Base-by-base conservation (phyloP, 2,797 vertebrate species). In the Xyrichtys novacula region DNA sequence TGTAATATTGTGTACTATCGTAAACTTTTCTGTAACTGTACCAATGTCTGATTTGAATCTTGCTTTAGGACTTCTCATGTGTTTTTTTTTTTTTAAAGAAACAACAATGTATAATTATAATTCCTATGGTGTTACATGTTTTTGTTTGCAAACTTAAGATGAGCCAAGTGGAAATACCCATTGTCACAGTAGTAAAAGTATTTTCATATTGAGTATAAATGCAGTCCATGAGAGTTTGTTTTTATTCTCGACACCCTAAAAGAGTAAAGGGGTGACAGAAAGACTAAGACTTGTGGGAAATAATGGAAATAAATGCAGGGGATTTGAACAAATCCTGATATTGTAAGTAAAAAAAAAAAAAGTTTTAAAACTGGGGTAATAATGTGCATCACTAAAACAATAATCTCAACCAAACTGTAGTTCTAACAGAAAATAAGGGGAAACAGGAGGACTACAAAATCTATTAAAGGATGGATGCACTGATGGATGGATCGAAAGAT, bases 1-100 rank as follows among this genome's bases (percentile, higher is more conserved):
- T 92, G 89, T 90, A 90, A 93, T 90, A 91, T 84, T 92, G 91
- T 91, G 90, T 89, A 92, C 92, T 93, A 90, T 83, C 91, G 91
- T 93, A 91, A 90, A 91, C 86, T 90, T 91, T 86, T 85, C 71
- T 91, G 88, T 89, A 88, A 86, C 85, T 90, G 88, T 86, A 91
- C 69, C 81, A 76, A 57, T 79, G 80, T 93, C 72, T 81, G 62
- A 88, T 85, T 92, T 91, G 78, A 78, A 66, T 78, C 78, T 89
- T 88, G 74, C 55, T 91, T 88, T 89, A 75, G 71, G 59, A 74
- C 31, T 85, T 83, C 47, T 68, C 43, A 50, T 89, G 25, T 80
- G 49, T 78, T 69, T 77, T 57, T 86, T 56, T 71, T 67, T 77
- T 57, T 85, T 58, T 85, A 86, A 78, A 71, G 79, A 53, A 90